These are phyloP conservation scores for Andrena bucephala DNA, from an alignment of 2,888 invertebrate species.

Conservation along the genomic window DNA sequence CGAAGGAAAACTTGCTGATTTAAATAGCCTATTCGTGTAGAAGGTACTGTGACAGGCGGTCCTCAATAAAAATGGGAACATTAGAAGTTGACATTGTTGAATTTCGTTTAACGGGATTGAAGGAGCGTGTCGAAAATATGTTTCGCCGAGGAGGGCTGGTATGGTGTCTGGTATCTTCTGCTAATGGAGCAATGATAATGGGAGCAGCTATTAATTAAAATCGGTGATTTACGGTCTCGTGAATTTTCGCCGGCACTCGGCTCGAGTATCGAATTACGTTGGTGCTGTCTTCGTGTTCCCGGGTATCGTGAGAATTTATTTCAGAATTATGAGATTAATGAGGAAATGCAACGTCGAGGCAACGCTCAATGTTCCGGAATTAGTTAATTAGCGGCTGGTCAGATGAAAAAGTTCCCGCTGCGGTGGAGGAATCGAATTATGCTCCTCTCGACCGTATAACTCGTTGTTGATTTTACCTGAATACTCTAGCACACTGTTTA, in stretches of 20 bases:
- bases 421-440: constrained; percentile 65
- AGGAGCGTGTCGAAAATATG: neutral
- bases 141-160: neutral
- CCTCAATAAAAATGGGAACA: neutral
- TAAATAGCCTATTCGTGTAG: neutral
- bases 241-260: constrained; percentile 15
- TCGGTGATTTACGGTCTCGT: constrained; percentile 22
- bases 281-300: neutral
- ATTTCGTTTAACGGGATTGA: neutral
- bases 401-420: constrained; percentile 29
- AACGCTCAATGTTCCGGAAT: constrained; percentile 24
- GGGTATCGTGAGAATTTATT: constrained; percentile 10
- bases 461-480: constrained; percentile 71
- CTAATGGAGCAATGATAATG: constrained; percentile 2
- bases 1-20: neutral
- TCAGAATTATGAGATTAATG: constrained; percentile 7
- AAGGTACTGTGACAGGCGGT: neutral
- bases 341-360: neutral
- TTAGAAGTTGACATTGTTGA: neutral
- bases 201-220: constrained; percentile 14
- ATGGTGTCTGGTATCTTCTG: constrained; percentile 1
- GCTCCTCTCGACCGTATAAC: constrained; percentile 32
- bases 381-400: constrained; percentile 46
- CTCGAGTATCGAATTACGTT: neutral
- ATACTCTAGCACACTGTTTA: constrained; percentile 56